Percentiles rank a stretch among this genome's conserved stretches.
phyloP scores from a whole-genome alignment of 2,113 vertebrate species.

The Sminthopsis crassicaudata region DNA sequence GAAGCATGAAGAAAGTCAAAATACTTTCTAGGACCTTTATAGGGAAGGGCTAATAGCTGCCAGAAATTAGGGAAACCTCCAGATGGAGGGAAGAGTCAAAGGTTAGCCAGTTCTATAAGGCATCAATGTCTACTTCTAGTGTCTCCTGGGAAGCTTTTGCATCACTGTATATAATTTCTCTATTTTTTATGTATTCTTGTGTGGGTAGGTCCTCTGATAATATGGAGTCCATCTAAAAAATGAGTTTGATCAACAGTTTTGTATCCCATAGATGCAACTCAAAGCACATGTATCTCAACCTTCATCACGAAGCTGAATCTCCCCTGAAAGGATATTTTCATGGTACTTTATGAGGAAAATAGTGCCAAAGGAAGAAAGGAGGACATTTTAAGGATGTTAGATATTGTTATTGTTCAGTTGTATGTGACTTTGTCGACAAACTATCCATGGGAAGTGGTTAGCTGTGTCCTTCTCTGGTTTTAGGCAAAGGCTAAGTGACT shows the following conservation, averaged over 20 bases:
- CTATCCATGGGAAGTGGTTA: too few species aligned
- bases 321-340: background rate
- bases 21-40: background rate
- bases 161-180: background rate
- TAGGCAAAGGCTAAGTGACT: too few species aligned
- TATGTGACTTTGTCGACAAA: too few species aligned
- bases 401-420: too few species aligned
- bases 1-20: background rate
- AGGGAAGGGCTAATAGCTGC: accelerated
- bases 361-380: background rate
- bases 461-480: too few species aligned
- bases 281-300: background rate
- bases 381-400: background rate
- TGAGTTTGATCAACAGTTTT: background rate
- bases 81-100: background rate
- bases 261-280: background rate
- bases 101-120: background rate
- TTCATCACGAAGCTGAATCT: background rate
- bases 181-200: background rate
- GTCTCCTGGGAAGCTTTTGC: background rate
- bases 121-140: background rate
- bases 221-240: background rate
- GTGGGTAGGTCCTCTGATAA: background rate
- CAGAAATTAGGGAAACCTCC: background rate
- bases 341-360: background rate